Conservation (phyloP, 1,140 invertebrate species). For the Aphaenogaster ashmeadi region DNA sequence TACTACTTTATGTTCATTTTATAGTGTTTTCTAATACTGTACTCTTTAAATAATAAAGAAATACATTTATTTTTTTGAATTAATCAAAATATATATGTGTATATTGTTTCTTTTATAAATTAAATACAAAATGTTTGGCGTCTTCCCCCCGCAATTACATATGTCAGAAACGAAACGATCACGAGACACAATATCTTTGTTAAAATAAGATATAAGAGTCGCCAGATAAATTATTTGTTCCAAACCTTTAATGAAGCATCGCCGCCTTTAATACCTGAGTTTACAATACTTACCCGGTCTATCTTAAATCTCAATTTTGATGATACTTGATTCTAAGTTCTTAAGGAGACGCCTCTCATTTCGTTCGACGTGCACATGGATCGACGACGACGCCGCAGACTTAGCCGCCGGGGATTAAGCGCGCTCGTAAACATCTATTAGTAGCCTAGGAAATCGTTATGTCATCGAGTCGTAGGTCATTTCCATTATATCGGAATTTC, state of each 20-base stretch:
- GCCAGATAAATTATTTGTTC: not conserved
- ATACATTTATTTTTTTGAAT: too few species aligned
- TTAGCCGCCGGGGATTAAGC: slow-evolving; percentile 47
- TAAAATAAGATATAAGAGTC: not conserved
- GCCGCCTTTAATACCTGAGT: not conserved
- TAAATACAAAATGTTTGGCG: too few species aligned
- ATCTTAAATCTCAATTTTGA: not conserved
- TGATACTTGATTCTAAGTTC: not conserved
- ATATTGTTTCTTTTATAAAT: too few species aligned
- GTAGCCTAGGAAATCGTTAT: slow-evolving; percentile 84
- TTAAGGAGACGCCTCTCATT: not conserved
- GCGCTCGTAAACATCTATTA: slow-evolving; percentile 77
- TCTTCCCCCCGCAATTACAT: too few species aligned
- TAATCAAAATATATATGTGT: too few species aligned
- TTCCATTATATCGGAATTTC: slow-evolving; percentile 85
- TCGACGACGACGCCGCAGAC: slow-evolving; percentile 58
- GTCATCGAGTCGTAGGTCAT: slow-evolving; percentile 85
- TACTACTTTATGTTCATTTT: too few species aligned
- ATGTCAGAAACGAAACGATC: not conserved
- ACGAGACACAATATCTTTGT: not conserved
- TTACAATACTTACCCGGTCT: not conserved
- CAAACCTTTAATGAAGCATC: not conserved
- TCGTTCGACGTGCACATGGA: not conserved
- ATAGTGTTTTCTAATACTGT: too few species aligned
- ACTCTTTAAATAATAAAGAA: too few species aligned